phyloP scores from a whole-genome alignment of 2,888 invertebrate genomes.

The Acanthosepion esculentum region DNA sequence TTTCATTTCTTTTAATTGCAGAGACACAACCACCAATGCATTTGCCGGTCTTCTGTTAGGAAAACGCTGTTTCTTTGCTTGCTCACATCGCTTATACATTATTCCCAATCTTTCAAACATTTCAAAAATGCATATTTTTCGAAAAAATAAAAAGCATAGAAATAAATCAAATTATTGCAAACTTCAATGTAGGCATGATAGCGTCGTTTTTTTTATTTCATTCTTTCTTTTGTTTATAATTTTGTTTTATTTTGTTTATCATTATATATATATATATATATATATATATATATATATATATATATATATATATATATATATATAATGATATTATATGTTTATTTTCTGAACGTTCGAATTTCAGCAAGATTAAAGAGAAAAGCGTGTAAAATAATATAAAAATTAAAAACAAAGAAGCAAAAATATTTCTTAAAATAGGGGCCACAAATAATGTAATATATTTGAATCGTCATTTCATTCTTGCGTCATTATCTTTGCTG shows the following conservation, averaged over 20 bases:
- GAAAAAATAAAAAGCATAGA: constrained; percentile 12
- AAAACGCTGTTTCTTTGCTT: background rate
- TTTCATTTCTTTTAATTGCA: background rate
- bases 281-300: no score
- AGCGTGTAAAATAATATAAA: no score
- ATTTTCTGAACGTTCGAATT: no score
- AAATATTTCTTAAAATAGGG: no score
- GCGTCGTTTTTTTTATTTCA: background rate
- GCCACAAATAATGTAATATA: no score
- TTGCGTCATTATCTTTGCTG: no score
- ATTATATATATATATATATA: no score
- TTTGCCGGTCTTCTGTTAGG: background rate
- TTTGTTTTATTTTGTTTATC: background rate
- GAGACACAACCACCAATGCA: background rate
- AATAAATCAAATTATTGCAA: constrained; percentile 4
- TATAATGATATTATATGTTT: background rate
- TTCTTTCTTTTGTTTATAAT: background rate
- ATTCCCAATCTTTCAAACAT: background rate
- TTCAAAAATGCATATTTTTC: background rate
- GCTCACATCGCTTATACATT: background rate
- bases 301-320: no score
- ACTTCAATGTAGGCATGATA: background rate
- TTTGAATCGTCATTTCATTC: no score
- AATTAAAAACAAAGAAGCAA: no score
- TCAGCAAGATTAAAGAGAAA: no score